Base-by-base conservation (phyloP, 2,888 invertebrate genomes). In the Luperina testacea region DNA sequence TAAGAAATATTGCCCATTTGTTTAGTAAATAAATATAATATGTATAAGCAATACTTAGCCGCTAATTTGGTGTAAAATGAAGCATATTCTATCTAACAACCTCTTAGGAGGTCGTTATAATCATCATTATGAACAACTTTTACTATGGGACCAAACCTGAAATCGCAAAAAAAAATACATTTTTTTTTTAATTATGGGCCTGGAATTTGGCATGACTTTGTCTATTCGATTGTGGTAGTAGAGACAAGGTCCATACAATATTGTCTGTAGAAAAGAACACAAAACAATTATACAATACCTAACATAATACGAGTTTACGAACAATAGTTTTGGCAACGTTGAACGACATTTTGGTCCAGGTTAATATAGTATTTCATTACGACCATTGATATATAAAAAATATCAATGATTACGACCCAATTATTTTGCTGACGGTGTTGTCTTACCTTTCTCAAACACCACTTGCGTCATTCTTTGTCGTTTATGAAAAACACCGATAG, bases 381-480 rank as follows among this genome's bases (percentile, higher is more conserved):
- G 61, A 24, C 42, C 71, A n/a, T n/a, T n/a, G n/a, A n/a, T n/a
- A n/a, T n/a, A n/a, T n/a, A n/a, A n/a, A n/a, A n/a, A n/a, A n/a
- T n/a, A n/a, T n/a, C n/a, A n/a, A n/a, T n/a, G n/a, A n/a, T n/a
- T n/a, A n/a, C 27, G 61, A 24, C 42, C 71, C 45, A 75, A 63
- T 84, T 84, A 27, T 71, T 75, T 84, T 63, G 81, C 75, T 75
- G 15, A 71, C 70, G 65, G 11, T 63, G 17, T 17, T 24, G 7
- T 83, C 20, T 57, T 48, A 72, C 57, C 57, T 83, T 63, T 79
- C 38, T 78, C 32, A 45, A 84, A 65, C 17, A 53, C 9, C 5
- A 61, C n/a, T 65, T 65, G 45, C 11, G n/a, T 83, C 13, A 67
- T 27, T 63, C 17, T 59, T 51, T 69, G 42, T 59, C 51, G 48